phyloP scores from a whole-genome alignment of 2,113 vertebrate species.

The Periophthalmodon schlosseri region DNA sequence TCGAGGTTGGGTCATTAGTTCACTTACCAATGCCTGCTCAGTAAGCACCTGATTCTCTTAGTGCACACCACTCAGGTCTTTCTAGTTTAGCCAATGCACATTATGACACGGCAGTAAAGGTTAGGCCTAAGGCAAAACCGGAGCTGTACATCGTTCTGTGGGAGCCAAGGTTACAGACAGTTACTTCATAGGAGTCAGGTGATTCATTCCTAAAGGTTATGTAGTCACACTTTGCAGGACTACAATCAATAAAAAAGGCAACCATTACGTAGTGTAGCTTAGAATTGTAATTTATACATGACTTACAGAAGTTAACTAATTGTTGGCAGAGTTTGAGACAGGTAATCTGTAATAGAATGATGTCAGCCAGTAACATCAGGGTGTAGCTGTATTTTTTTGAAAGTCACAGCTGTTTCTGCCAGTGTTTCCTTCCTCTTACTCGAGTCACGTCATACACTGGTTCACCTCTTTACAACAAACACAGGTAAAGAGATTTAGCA shows the following conservation, averaged over 20 bases:
- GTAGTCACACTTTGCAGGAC: not conserved
- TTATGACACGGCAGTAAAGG: not conserved
- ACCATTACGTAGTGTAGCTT: not conserved
- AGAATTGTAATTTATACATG: not conserved
- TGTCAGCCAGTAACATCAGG: not conserved
- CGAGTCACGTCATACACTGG: not conserved
- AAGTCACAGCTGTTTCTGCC: constrained; percentile 27
- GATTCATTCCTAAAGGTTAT: not conserved
- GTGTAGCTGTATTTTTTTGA: not conserved
- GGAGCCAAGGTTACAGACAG: not conserved
- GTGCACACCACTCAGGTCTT: not conserved
- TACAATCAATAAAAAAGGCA: not conserved
- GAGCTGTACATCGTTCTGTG: not conserved
- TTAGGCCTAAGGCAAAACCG: not conserved
- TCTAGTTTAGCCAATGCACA: not conserved
- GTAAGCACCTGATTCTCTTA: not conserved
- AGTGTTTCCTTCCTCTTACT: not conserved
- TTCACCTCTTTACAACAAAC: not conserved
- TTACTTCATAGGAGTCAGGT: constrained; percentile 2
- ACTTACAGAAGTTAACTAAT: no score
- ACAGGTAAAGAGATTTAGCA: no score
- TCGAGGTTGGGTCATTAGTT: not conserved
- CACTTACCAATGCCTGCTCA: not conserved
- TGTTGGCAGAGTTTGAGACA: no score
- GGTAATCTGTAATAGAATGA: not conserved